phyloP scores from a whole-genome alignment of 2,797 vertebrate species.

The Smutsia temminckii region DNA sequence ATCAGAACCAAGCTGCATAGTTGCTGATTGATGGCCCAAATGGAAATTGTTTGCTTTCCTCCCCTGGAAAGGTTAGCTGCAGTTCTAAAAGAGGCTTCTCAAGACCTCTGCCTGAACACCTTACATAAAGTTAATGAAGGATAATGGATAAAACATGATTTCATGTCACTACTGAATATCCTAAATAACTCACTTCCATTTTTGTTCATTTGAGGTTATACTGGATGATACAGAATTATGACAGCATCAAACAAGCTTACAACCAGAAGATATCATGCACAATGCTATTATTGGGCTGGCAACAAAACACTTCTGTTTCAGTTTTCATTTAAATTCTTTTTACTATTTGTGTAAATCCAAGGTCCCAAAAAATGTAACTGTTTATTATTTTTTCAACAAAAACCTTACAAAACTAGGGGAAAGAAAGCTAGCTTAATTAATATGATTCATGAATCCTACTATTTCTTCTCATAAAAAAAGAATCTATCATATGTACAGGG shows the following conservation, averaged over 20 bases:
- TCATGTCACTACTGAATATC: not conserved
- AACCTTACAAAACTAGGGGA: not conserved
- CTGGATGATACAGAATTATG: not conserved
- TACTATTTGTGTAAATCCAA: not conserved
- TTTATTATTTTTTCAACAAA: not conserved
- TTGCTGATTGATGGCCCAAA: conserved; percentile 34
- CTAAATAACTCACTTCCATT: conserved; percentile 8
- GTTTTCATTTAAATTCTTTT: not conserved
- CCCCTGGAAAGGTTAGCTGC: not conserved
- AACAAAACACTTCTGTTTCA: not conserved
- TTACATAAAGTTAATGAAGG: conserved; percentile 45
- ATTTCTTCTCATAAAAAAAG: conserved; percentile 15
- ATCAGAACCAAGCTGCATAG: conserved; percentile 43
- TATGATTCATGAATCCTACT: not conserved
- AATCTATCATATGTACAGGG: not conserved
- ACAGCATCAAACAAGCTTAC: not conserved
- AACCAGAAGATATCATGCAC: not conserved
- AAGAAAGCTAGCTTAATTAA: not conserved
- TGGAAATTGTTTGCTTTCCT: conserved; percentile 31
- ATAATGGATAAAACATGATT: conserved; percentile 22
- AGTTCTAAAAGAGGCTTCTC: not conserved
- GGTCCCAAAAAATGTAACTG: not conserved
- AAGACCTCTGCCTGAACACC: not conserved
- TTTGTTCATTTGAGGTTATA: not conserved
- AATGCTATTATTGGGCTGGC: not conserved